Percentiles rank a stretch among this genome's conserved stretches.
phyloP scores from a whole-genome alignment of 2,888 invertebrate species.

The Chymomyza fuscimana region DNA sequence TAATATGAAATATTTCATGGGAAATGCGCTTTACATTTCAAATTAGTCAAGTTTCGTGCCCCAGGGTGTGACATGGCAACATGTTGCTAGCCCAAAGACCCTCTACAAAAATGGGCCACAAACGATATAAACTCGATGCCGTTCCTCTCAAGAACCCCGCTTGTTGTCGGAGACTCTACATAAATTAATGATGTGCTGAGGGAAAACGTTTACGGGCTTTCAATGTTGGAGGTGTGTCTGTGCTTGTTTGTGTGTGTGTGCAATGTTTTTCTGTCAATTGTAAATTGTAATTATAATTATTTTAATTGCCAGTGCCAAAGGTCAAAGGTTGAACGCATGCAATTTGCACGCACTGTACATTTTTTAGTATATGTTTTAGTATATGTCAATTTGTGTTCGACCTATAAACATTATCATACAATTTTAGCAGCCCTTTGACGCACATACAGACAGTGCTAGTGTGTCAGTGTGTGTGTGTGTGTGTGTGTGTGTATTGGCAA shows the following conservation, averaged over 20 bases:
- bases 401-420: conserved; percentile 31
- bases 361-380: background rate
- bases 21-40: conserved; percentile 3
- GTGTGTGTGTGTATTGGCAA: conserved; percentile 18
- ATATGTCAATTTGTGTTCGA: conserved; percentile 11
- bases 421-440: conserved; percentile 5
- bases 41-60: background rate
- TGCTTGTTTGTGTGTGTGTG: conserved; percentile 13
- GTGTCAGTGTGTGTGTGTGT: background rate
- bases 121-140: background rate
- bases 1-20: conserved; percentile 44
- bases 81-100: background rate
- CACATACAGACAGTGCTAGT: background rate
- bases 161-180: conserved; percentile 13
- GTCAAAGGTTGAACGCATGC: conserved; percentile 33
- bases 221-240: conserved; percentile 14
- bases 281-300: conserved; percentile 62
- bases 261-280: conserved; percentile 45
- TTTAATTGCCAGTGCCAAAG: conserved; percentile 57
- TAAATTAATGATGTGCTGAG: conserved; percentile 62
- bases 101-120: background rate
- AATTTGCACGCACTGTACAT: background rate
- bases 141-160: background rate
- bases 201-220: conserved; percentile 37
- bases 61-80: background rate